These are phyloP conservation scores for Pagrus major DNA, from an alignment of 2,113 vertebrate species.

Conservation along the genomic window DNA sequence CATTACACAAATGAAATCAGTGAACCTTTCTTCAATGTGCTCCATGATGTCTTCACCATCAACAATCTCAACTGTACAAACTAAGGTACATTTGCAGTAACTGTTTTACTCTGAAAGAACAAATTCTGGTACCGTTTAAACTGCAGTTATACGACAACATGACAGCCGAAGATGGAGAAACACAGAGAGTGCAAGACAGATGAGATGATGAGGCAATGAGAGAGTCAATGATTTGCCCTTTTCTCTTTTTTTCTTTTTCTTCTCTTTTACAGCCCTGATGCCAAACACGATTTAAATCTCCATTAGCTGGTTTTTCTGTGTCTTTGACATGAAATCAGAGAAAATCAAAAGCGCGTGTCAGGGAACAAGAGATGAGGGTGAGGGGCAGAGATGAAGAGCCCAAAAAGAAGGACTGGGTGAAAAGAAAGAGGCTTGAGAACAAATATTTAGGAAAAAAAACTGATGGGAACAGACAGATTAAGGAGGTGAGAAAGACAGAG, in stretches of 20 bases:
- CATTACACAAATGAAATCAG: background rate
- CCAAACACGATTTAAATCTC: slow-evolving; percentile 22
- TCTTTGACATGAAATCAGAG: slow-evolving; percentile 10
- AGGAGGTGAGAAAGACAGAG: background rate
- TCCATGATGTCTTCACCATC: background rate
- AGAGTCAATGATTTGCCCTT: background rate
- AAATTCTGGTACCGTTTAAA: background rate
- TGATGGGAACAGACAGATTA: background rate
- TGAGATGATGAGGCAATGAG: background rate
- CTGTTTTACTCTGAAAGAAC: background rate
- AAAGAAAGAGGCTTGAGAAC: background rate
- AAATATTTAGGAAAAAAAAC: background rate
- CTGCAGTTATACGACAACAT: background rate
- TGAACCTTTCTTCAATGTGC: background rate
- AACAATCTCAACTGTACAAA: background rate
- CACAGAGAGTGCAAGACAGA: background rate
- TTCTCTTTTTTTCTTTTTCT: too few species aligned
- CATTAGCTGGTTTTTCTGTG: slow-evolving; percentile 10
- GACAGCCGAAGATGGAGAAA: background rate
- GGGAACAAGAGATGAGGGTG: background rate
- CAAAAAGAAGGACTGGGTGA: background rate
- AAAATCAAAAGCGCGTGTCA: slow-evolving; percentile 13
- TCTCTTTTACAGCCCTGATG: background rate
- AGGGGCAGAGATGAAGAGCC: background rate
- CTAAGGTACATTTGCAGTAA: too few species aligned